Percentiles rank a stretch among this genome's conserved stretches.
These are phyloP conservation scores for Falco rusticolus DNA, from an alignment of 2,797 vertebrate species.

Conservation along the genomic window DNA sequence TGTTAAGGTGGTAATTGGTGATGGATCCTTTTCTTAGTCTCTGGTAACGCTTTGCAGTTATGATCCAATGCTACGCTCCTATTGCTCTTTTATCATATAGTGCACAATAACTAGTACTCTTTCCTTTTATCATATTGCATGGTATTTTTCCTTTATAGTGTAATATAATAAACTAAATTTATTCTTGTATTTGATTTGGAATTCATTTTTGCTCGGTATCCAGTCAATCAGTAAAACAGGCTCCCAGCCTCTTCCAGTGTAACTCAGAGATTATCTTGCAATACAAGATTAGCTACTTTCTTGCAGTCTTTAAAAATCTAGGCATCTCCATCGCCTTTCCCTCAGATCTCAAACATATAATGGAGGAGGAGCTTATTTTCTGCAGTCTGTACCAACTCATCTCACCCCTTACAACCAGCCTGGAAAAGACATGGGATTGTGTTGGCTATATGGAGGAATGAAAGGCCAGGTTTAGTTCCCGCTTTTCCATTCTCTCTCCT, in stretches of 20 bases:
- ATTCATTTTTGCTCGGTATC: no score
- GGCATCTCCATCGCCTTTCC: neutral
- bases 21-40: no score
- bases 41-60: no score
- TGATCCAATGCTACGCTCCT: no score
- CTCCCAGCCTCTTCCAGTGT: neutral
- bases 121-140: no score
- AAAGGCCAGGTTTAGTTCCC: neutral
- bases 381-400: neutral
- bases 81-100: no score
- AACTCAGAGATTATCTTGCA: neutral
- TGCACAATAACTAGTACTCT: no score
- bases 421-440: neutral
- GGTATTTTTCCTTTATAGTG: no score
- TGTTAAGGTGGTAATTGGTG: no score
- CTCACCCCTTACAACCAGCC: neutral
- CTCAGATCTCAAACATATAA: neutral
- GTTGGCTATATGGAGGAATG: fast-evolving
- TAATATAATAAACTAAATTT: no score
- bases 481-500: neutral
- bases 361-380: neutral
- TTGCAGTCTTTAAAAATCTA: neutral
- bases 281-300: neutral
- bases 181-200: no score
- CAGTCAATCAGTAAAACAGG: no score